Base-by-base conservation (phyloP, 2,113 vertebrate genomes). In the Mystacornis crossleyi region DNA sequence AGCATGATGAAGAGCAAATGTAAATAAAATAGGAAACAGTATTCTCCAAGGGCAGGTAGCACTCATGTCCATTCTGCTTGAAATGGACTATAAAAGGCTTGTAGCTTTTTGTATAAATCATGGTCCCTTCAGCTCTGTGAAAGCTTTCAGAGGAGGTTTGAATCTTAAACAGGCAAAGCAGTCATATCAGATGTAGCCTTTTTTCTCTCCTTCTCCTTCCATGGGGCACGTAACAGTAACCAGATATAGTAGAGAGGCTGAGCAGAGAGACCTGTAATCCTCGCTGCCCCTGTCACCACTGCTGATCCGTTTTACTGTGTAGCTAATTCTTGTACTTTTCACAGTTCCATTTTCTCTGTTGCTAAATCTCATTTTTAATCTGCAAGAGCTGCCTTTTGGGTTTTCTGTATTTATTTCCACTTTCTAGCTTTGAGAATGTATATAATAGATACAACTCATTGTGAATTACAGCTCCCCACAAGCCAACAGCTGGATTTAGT, bases 11-110 rank as follows among this genome's bases (percentile, higher is more conserved):
- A 95, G 60, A 93, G 79, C 67, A 92, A 90, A 78, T 83, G 92
- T 96, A 95, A 95, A 93, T 95, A 92, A 92, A 94, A 92, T 38
- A 40, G 73, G 86, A 74, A 96, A 83, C 31, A 29, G 64, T 86
- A 2, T 70, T 94, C 72, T 94, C 82, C 74, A 78, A 90, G 89
- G 50, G 55, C 55, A 72, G 73, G 66, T 64, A 95, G 47, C n/a
- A 24, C 62, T 43, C 50, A 69, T 95, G 86, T 91, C 79, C 84
- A 40, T 79, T 88, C 82, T 70, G n/a, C 85, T 94, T 40, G 33
- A 75, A 83, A 91, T 82, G 88, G 75, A 60, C 53, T 83, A 75
- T 80, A 89, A 96, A 64, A 58, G 34, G 26, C 61, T 96, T 42
- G 17, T 53, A 65, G 61, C 90, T 92, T 79, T 87, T 91, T 79